Conservation (phyloP, 2,113 vertebrate genomes). For the human region GRCh38 chr21:26305001-26305500, state of each 20-base stretch:
- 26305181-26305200: background rate
- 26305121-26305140: background rate
- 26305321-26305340: background rate
- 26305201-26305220: background rate
- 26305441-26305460: background rate
- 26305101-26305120: background rate
- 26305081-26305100: constrained; percentile 6
- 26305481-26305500: background rate
- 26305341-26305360: background rate
- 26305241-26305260: background rate
- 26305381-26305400: background rate
- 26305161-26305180: background rate
- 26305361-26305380: background rate
- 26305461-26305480: background rate
- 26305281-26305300: background rate
- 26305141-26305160: background rate
- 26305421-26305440: background rate
- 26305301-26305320: background rate
- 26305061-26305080: background rate
- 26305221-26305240: background rate
- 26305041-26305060: background rate
- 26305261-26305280: background rate
- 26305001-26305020: background rate
- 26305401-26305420: background rate
- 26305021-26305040: background rate